Evolutionary conservation across 2,113 vertebrate species (phyloP).

Genomic region (Charina bottae): DNA sequence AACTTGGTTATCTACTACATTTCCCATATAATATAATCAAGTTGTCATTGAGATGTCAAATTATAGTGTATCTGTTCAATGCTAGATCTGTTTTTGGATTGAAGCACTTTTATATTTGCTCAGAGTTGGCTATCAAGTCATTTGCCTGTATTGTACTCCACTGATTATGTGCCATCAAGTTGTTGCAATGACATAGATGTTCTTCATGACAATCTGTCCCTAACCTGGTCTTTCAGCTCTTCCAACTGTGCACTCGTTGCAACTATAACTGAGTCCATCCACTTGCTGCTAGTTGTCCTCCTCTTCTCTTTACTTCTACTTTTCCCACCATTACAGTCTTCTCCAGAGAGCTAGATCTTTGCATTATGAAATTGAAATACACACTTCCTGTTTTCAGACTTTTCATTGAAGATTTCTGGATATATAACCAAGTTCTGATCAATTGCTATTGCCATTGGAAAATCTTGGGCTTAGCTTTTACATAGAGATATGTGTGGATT

Average conservation of each 20-base stretch:
- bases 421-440: no score
- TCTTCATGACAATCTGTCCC: not conserved
- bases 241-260: not conserved
- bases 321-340: no score
- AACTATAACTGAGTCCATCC: not conserved
- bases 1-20: not conserved
- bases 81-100: not conserved
- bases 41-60: not conserved
- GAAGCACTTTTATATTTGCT: not conserved
- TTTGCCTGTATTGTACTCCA: not conserved
- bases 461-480: no score
- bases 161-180: not conserved
- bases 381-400: no score
- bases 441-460: no score
- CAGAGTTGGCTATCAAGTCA: not conserved
- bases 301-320: no score
- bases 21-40: not conserved
- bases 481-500: no score
- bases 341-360: no score
- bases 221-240: not conserved
- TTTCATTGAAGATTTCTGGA: no score
- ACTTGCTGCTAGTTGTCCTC: no score
- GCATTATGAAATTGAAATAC: no score
- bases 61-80: not conserved
- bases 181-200: no score